Evolutionary conservation across 2,113 vertebrate species (phyloP), one percentile per base, ranked within the genome.

Genomic region (Tyto alba): DNA sequence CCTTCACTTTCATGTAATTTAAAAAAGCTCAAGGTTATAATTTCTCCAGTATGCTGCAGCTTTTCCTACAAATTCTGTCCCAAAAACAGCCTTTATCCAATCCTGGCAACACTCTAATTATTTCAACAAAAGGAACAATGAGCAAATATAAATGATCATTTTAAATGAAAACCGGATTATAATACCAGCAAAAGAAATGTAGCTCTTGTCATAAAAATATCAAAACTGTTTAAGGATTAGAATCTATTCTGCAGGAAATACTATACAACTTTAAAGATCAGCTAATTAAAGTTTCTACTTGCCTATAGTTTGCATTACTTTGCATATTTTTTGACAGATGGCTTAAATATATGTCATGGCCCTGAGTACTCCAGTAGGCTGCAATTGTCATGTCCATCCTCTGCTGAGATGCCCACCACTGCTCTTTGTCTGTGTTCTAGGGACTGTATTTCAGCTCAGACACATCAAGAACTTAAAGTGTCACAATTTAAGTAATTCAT

Each of bases 1-100:
- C 59, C 91, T 86, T 92, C 16, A 2, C 36, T 77, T 90, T 83
- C 60, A 71, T 73, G 96, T 90, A 87, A 96, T 96, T 95, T 93
- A 4, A 95, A 88, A 95, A 88, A 95, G 59, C 81, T 76, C 36
- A 29, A 26, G 68, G 64, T 68, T 90, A 78, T 71, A 86, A 85
- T 88, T 89, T 95, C 32, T 95, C 22, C 30, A 67, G 43, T 30
- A 57, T 83, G 40, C 56, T 91, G 40, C 29, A 95, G 11, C 48
- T 92, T 69, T n/a, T 88, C 16, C 8, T 75, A 90, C 45, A 95
- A 84, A 63, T 90, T 91, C 40, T 55, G 78, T 74, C 41, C 63
- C 40, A 41, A 91, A 88, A 92, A 9, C 34, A 74, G 62, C 88
- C 72, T 94, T 95, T 63, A 90, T 21, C 72, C 78, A 95, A 52